Evolutionary conservation across 2,113 vertebrate species (phyloP), one percentile per base, ranked within the genome.

Genomic region (Anguilla japonica): DNA sequence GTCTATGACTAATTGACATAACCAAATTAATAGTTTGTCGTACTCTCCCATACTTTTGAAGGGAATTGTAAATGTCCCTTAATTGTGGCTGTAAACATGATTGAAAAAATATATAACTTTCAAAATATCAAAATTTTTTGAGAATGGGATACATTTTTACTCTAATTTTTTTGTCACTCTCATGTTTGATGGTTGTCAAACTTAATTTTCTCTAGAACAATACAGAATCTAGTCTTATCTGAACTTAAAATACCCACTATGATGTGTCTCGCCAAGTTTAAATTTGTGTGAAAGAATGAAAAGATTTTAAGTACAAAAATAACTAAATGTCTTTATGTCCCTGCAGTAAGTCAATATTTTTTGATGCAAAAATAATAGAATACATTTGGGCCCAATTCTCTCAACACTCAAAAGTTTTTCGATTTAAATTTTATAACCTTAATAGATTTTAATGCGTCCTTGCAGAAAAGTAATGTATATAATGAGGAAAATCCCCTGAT

Each of bases 181-280:
- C 6, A 14, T 60, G 46, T 71, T 29, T 46, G 53, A 82, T 22
- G 40, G 41, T 46, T 41, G 39, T 67, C 85, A 67, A 80, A 26
- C 80, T n/a, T n/a, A n/a, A n/a, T n/a, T n/a, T n/a, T n/a, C n/a
- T 34, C 34, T 34, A 34, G 34, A 34, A 34, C 34, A 34, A 0
- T 34, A 34, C 34, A 34, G 34, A 34, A 34, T 34, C 34, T 34
- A 34, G 34, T 34, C 34, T 34, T 34, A 34, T 34, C 34, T 34
- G 34, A 34, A 34, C 34, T 29, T 67, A 81, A 86, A 67, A 46
- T 39, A 6, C 7, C 18, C 53, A 15, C 82, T 87, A 56, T 82
- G 83, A 88, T 85, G 80, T 75, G 41, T 46, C 80, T 83, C 57
- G 26, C 18, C 34, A 7, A 57, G 67, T 86, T 41, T 22, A 46